A percentile compares a stretch with the other conserved stretches of the same genome.
These are phyloP conservation scores for Tanypteryx hageni DNA, from an alignment of 2,888 invertebrate species.

Conservation along the genomic window DNA sequence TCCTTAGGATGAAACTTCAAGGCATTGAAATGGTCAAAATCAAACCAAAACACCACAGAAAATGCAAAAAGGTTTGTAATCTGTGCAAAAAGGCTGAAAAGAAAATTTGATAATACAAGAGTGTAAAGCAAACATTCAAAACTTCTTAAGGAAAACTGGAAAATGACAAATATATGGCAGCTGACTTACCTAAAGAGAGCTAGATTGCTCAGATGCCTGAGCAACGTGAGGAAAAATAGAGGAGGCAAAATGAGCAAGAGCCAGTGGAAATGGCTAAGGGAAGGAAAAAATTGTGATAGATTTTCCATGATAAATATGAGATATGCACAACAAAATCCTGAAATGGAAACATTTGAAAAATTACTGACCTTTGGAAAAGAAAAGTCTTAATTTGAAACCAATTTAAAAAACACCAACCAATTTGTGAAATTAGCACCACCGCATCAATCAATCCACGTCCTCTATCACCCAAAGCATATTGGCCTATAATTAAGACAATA, in stretches of 20 bases:
- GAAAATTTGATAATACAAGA: not conserved
- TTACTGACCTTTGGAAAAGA: not conserved
- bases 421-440: constrained; percentile 74
- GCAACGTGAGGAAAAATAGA: constrained; percentile 73
- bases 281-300: constrained; percentile 71
- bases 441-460: constrained; percentile 73
- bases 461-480: constrained; percentile 73
- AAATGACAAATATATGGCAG: not conserved
- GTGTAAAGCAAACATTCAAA: not conserved
- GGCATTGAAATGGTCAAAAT: constrained; percentile 74
- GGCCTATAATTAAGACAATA: constrained; percentile 66
- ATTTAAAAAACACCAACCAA: constrained; percentile 71
- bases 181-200: constrained; percentile 73
- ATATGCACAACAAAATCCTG: constrained; percentile 75
- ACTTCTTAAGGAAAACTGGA: not conserved
- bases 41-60: constrained; percentile 76
- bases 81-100: constrained; percentile 75
- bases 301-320: constrained; percentile 73
- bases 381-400: not conserved
- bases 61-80: constrained; percentile 75
- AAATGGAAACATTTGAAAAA: constrained; percentile 65
- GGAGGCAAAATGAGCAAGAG: constrained; percentile 73
- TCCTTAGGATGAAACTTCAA: constrained; percentile 73
- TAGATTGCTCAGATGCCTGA: constrained; percentile 73
- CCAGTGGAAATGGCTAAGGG: constrained; percentile 73